Base-by-base conservation (phyloP, 2,113 vertebrate genomes). In the Miniopterus natalensis region DNA sequence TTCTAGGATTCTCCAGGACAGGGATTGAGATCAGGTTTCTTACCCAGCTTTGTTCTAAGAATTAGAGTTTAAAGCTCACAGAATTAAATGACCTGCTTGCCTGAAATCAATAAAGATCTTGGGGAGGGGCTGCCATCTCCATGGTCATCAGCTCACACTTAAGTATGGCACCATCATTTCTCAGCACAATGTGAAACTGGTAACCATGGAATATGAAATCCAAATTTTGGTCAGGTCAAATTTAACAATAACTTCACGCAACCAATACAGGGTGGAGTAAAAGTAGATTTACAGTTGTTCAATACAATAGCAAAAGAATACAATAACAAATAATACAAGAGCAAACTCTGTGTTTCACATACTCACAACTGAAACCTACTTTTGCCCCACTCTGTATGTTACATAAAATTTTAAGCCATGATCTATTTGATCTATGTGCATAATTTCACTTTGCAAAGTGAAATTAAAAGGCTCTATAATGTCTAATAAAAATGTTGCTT, bases 371-470 rank as follows among this genome's bases (percentile, higher is more conserved):
- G 31, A 68, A 68, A 36, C n/a, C 31, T 36, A 66, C 13, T 36
- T 36, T 66, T 66, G 65, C 31, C 15, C 65, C 65, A 66, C 14
- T 36, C 63, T 31, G 27, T 65, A 97, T 96, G 96, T 96, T 93
- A 0, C 87, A 98, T 95, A 97, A 97, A 96, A 89, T 96, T 97
- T 95, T 92, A 97, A 97, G 95, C 95, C 97, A 94, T 87, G 88
- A 87, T 95, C 96, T 97, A 97, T 98, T 95, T 97, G 77, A 91
- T 98, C 84, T 96, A 97, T 94, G 88, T 97, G 97, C 94, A 96
- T 97, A 96, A 98, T 97, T 97, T 97, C 8, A 45, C 78, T 95
- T 96, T 94, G 92, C 81, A 97, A 97, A 98, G 96, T 98, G 79
- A 98, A 97, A 90, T 71, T 93, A 96, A 97, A 98, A 95, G 88